Percentiles rank a stretch among this genome's conserved stretches.
Conservation (phyloP, 2,113 vertebrate species). For the Grantiella picta region DNA sequence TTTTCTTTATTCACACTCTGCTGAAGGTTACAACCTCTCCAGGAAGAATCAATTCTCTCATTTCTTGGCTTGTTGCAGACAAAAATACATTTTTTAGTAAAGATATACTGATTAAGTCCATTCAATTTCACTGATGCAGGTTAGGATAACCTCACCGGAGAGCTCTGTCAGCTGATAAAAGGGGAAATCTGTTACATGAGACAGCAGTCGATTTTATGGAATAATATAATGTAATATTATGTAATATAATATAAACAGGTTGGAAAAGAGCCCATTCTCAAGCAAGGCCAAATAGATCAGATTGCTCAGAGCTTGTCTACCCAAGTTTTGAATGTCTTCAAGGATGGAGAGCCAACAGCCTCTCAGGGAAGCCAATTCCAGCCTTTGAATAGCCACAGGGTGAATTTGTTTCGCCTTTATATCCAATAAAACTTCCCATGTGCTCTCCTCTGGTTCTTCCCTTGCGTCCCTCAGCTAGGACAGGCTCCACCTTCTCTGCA, state of each 20-base stretch:
- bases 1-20: conserved; percentile 22
- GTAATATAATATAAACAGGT: neutral
- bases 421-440: neutral
- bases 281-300: neutral
- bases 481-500: neutral
- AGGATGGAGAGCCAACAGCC: neutral
- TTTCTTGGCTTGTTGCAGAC: neutral
- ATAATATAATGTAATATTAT: neutral
- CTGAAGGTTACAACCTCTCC: neutral
- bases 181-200: neutral
- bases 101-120: neutral
- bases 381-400: neutral
- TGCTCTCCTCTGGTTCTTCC: neutral
- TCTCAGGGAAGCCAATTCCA: neutral
- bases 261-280: neutral
- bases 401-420: neutral
- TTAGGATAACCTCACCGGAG: neutral
- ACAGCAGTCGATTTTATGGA: neutral
- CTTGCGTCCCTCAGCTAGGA: neutral
- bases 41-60: neutral
- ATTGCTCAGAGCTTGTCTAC: neutral
- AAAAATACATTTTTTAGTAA: neutral
- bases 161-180: neutral
- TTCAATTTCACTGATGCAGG: neutral
- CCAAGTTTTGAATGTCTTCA: neutral